phyloP scores from a whole-genome alignment of 2,888 invertebrate species.

The Cephalotes varians region DNA sequence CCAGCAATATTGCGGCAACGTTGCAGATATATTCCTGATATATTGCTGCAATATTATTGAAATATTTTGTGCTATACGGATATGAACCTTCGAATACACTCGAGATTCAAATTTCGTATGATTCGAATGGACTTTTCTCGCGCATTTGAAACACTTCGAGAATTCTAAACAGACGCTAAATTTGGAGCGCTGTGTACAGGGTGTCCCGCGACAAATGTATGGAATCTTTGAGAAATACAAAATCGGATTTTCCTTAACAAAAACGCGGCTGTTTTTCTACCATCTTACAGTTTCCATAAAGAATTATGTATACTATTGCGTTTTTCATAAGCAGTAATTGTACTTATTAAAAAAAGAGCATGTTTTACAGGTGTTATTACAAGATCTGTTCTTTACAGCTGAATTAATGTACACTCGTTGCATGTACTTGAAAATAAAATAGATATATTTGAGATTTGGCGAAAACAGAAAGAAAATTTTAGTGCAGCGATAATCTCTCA shows the following conservation, averaged over 20 bases:
- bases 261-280: neutral
- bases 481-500: neutral
- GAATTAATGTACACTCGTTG: neutral
- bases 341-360: neutral
- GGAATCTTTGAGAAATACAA: neutral
- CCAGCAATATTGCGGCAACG: no score
- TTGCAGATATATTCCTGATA: no score
- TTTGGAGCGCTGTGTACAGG: constrained; percentile 8
- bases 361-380: neutral
- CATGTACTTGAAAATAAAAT: neutral
- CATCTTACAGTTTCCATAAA: neutral
- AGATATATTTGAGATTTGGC: neutral
- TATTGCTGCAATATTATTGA: no score
- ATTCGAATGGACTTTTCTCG: constrained; percentile 11
- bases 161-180: constrained; percentile 29
- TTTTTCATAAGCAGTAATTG: neutral
- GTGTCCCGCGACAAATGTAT: neutral
- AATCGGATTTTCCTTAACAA: neutral
- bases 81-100: neutral
- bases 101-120: neutral
- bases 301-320: neutral
- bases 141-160: constrained; percentile 1
- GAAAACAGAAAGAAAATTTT: neutral
- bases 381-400: neutral
- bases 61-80: no score